phyloP scores from a whole-genome alignment of 1,140 invertebrate species.

The Solenopsis invicta region DNA sequence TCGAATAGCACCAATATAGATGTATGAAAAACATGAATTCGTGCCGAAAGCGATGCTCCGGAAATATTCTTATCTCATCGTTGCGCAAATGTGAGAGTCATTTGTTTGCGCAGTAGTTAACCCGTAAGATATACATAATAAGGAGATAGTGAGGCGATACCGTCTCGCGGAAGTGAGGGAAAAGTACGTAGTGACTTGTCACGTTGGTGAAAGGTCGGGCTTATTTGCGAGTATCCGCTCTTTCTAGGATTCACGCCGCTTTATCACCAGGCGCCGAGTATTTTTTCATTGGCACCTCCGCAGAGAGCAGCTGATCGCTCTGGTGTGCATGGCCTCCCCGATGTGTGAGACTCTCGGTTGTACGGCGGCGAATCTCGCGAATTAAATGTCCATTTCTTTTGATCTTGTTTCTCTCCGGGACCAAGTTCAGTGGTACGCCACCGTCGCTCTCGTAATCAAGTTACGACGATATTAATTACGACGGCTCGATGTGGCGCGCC shows the following conservation, averaged over 20 bases:
- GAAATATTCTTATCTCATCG: conserved; percentile 35
- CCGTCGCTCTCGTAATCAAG: conserved; percentile 55
- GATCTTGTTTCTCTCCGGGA: conserved; percentile 42
- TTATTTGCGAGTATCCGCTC: conserved; percentile 30
- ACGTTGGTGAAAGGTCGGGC: conserved; percentile 38
- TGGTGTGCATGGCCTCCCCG: background rate
- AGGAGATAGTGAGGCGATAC: conserved; percentile 24
- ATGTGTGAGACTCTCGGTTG: conserved; percentile 18
- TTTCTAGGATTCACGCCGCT: conserved; percentile 24
- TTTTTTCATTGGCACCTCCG: conserved; percentile 26
- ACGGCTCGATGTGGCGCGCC: conserved; percentile 45
- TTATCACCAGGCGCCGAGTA: conserved; percentile 32
- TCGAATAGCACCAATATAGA: background rate
- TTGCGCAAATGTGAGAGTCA: conserved; percentile 28
- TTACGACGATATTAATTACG: conserved; percentile 69
- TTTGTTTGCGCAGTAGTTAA: conserved; percentile 45
- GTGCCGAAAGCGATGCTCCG: conserved; percentile 32
- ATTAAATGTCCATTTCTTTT: conserved; percentile 55
- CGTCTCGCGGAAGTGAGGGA: conserved; percentile 24
- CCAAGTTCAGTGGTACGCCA: conserved; percentile 54
- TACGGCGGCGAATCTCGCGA: conserved; percentile 35
- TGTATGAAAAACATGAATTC: background rate
- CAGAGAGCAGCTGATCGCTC: conserved; percentile 25
- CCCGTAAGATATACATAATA: conserved; percentile 30
- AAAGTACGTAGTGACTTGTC: conserved; percentile 14